These are phyloP conservation scores for Lonchura striata DNA, from an alignment of 2,113 vertebrate genomes.

Conservation along the genomic window DNA sequence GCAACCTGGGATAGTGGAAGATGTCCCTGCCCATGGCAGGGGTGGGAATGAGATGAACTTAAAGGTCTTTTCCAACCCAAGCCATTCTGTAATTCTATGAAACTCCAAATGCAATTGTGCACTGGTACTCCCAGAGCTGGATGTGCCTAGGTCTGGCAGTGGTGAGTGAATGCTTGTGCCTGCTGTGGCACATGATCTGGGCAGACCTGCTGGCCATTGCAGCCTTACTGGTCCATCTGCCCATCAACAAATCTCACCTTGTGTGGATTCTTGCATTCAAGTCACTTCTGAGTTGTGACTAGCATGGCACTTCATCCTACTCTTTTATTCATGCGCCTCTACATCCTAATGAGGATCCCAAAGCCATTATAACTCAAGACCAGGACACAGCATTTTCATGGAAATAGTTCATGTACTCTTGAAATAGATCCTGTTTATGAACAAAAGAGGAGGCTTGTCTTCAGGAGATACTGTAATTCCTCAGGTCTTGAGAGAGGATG, in stretches of 20 bases:
- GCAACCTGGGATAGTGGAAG: neutral
- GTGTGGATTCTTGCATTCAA: neutral
- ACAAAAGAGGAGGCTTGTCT: neutral
- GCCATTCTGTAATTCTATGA: neutral
- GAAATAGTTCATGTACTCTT: neutral
- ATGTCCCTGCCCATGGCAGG: neutral
- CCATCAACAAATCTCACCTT: neutral
- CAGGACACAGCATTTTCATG: neutral
- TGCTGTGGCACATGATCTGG: neutral
- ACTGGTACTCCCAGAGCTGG: neutral
- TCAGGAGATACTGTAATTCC: neutral
- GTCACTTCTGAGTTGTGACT: neutral
- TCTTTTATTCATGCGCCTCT: neutral
- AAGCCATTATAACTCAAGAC: neutral
- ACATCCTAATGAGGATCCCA: neutral
- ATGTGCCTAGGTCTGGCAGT: neutral
- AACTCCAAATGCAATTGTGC: neutral
- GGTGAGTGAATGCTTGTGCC: neutral
- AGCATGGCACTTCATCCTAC: neutral
- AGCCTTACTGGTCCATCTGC: neutral
- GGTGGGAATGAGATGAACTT: neutral
- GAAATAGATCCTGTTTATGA: neutral
- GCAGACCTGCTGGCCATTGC: neutral
- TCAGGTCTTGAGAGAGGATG: neutral
- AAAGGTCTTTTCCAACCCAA: neutral